A percentile compares a stretch with the other conserved stretches of the same genome.
phyloP scores from a whole-genome alignment of 2,888 invertebrate genomes.

The Phyllotreta striolata region DNA sequence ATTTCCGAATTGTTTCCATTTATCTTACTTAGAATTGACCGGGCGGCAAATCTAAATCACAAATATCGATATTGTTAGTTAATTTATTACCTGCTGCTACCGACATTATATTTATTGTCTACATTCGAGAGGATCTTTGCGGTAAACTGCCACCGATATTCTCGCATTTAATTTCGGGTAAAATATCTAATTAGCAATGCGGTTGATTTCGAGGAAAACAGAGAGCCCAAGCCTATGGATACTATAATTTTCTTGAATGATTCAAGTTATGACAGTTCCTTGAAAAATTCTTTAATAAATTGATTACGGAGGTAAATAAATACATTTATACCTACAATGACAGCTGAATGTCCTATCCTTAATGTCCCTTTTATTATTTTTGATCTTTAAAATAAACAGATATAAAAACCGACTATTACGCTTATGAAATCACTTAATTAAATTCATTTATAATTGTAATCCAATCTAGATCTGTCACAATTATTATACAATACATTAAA shows the following conservation, averaged over 20 bases:
- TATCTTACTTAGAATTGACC: slow-evolving; percentile 26
- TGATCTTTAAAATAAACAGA: too few relatives aligned
- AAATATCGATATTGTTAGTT: slow-evolving; percentile 16
- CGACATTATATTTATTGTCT: slow-evolving; percentile 8
- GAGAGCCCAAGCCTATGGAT: slow-evolving; percentile 1
- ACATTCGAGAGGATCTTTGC: slow-evolving; percentile 4
- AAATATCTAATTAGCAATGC: slow-evolving; percentile 35
- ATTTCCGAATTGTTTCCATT: slow-evolving; percentile 30
- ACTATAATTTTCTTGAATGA: slow-evolving; percentile 4
- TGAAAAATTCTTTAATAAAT: neutral
- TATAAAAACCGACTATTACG: too few relatives aligned
- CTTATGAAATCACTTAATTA: too few relatives aligned
- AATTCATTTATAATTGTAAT: too few relatives aligned
- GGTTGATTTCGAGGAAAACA: slow-evolving; percentile 21
- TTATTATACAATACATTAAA: too few relatives aligned
- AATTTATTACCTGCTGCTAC: slow-evolving; percentile 32
- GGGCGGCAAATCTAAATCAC: slow-evolving; percentile 19
- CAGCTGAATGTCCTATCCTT: too few relatives aligned
- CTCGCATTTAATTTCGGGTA: slow-evolving; percentile 22
- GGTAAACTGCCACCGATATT: slow-evolving; percentile 31
- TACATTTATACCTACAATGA: too few relatives aligned
- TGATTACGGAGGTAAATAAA: neutral
- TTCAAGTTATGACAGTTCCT: neutral
- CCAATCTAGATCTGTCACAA: too few relatives aligned
- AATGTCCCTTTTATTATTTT: too few relatives aligned